Percentiles rank a stretch among this genome's conserved stretches.
Conservation (phyloP, 2,113 vertebrate genomes). For the Ptyas mucosa region DNA sequence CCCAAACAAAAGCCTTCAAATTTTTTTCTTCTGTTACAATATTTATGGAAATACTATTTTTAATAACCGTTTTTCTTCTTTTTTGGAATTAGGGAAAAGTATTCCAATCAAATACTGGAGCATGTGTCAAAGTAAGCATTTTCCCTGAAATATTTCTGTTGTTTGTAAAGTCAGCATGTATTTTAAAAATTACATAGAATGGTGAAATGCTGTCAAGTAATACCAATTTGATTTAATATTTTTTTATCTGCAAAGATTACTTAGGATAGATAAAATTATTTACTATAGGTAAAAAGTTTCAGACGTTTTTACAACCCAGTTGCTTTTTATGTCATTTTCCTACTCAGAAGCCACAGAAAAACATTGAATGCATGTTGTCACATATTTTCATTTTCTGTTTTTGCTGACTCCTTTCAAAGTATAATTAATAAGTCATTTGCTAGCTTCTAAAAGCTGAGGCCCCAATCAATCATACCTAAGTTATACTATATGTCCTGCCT, state of each 20-base stretch:
- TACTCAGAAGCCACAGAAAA: not conserved
- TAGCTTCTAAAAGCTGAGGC: not conserved
- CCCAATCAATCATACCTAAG: not conserved
- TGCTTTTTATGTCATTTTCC: not conserved
- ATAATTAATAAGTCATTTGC: not conserved
- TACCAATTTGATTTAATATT: not conserved
- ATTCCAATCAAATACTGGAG: constrained; percentile 47
- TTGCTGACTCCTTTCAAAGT: not conserved
- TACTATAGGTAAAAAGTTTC: too few species aligned
- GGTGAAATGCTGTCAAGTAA: not conserved
- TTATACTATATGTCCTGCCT: not conserved
- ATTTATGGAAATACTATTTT: not conserved
- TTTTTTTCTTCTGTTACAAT: not conserved
- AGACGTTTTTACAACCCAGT: not conserved
- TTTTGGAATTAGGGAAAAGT: constrained; percentile 56
- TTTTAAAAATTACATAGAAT: not conserved
- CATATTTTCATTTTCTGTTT: not conserved
- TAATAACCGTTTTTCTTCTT: constrained; percentile 31
- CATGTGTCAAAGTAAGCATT: constrained; percentile 55
- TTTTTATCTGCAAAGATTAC: not conserved
- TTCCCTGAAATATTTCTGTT: not conserved
- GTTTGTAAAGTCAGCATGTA: not conserved
- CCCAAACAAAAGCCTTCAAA: not conserved
- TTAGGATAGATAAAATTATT: not conserved
- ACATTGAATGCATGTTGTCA: not conserved